These are phyloP conservation scores for Apodemia zela DNA, from an alignment of 2,888 invertebrate genomes.

Conservation along the genomic window DNA sequence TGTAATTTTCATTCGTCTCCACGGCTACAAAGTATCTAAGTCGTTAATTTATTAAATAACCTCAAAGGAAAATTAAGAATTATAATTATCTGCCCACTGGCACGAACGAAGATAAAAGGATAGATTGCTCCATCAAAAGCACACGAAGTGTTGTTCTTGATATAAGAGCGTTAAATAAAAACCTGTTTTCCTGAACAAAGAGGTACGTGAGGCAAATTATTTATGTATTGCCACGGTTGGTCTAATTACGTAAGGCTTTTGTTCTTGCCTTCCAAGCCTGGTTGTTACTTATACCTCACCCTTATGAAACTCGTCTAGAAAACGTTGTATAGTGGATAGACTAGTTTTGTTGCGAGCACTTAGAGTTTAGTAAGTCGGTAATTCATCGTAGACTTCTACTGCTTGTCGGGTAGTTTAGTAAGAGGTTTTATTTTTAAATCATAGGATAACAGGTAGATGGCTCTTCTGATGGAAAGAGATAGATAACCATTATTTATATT, in stretches of 20 bases:
- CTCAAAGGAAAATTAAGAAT: constrained; percentile 16
- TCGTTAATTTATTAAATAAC: constrained; percentile 15
- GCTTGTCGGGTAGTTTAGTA: neutral
- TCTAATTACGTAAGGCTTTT: constrained; percentile 78
- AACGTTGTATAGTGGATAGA: constrained; percentile 35
- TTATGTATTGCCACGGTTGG: constrained; percentile 76
- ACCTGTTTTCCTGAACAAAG: constrained; percentile 71
- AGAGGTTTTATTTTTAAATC: neutral
- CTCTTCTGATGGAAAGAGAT: too few relatives aligned
- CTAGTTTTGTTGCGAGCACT: constrained; percentile 2
- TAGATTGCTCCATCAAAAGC: constrained; percentile 64
- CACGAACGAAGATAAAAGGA: constrained; percentile 50
- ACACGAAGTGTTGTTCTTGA: constrained; percentile 67
- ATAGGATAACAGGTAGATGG: too few relatives aligned
- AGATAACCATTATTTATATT: too few relatives aligned
- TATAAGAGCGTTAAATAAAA: constrained; percentile 75
- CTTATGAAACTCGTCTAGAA: constrained; percentile 40
- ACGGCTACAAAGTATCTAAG: constrained; percentile 3
- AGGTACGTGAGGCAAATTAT: constrained; percentile 78
- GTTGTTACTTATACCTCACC: constrained; percentile 51
- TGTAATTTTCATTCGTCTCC: constrained; percentile 10
- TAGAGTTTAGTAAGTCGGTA: constrained; percentile 2
- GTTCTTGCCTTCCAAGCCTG: constrained; percentile 55
- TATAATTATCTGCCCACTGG: constrained; percentile 21
- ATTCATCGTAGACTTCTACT: neutral